Percentiles rank a stretch among this genome's conserved stretches.
Conservation (phyloP, 2,113 vertebrate genomes). For the Thamnophis sirtalis region DNA sequence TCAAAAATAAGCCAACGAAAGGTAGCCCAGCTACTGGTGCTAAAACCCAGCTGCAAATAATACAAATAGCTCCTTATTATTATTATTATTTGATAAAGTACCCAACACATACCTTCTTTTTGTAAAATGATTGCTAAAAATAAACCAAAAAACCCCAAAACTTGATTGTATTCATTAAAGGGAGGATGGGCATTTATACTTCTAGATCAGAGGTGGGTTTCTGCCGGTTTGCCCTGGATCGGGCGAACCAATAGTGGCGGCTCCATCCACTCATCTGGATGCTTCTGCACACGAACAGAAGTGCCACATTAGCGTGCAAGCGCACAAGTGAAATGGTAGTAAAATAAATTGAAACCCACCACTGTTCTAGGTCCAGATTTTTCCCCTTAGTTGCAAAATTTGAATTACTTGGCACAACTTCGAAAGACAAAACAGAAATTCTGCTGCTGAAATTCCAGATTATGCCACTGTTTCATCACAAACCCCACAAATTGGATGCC, state of each 20-base stretch:
- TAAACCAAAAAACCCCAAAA: background rate
- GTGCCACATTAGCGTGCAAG: too few species aligned
- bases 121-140: background rate
- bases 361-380: background rate
- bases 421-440: background rate
- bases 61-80: constrained; percentile 42
- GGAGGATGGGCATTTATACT: background rate
- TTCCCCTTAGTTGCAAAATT: background rate
- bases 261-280: too few species aligned
- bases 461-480: background rate
- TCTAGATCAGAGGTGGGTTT: background rate
- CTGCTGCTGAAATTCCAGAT: background rate
- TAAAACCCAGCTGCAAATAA: constrained; percentile 57
- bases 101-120: constrained; percentile 56
- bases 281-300: too few species aligned
- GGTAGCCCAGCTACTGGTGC: constrained; percentile 41
- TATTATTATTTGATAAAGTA: constrained; percentile 61
- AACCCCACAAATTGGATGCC: background rate
- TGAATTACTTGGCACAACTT: background rate
- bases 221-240: too few species aligned
- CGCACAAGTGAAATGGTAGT: too few species aligned
- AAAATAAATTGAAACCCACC: too few species aligned
- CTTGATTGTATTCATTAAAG: background rate
- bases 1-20: constrained; percentile 56
- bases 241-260: too few species aligned